Base-by-base conservation (phyloP, 1,140 invertebrate genomes). In the Camponotus vicinus region DNA sequence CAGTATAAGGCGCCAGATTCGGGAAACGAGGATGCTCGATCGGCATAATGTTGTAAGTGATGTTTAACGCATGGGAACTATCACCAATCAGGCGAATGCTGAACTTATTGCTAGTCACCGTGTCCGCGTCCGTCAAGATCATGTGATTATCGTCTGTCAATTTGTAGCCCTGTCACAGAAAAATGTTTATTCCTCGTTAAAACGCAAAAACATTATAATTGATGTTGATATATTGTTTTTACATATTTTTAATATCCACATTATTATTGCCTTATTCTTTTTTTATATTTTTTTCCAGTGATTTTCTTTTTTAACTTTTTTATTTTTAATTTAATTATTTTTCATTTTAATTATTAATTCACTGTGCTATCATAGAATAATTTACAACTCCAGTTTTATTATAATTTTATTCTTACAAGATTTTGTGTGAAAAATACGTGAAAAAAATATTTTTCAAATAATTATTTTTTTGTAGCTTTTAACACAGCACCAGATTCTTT, bases 51-150 rank as follows among this genome's bases (percentile, higher is more conserved):
- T 91, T 86, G 75, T 92, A 92, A 40, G 87, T 93, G 52, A 95
- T 86, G 85, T 93, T 93, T 21, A 95, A 86, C 32, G 93, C 94
- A 75, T 95, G 90, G 67, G 93, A 52, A 11, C 87, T 80, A 80
- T 95, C 94, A 0, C 86, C 92, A 11, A 95, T 76, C 32, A 95
- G 87, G 37, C 82, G 88, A n/a, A 95, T 84, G 45, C 27, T 91
- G 73, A 94, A 95, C 8, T 87, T 73, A 86, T 95, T 95, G 8
- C 91, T 92, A 15, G 71, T 88, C 9, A 89, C 83, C 21, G 86
- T 87, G 78, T 95, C 95, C 5, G 91, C 93, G 49, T 95, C 95
- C 9, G 86, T 93, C 15, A 95, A 49, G 73, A 95, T 89, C 57
- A 95, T 52, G 61, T 92, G 91, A 8, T 93, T 93, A 0, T 93